Percentiles rank a stretch among this genome's conserved stretches.
Evolutionary conservation across 2,888 invertebrate species (phyloP).

Genomic region (Epirrita christyi): DNA sequence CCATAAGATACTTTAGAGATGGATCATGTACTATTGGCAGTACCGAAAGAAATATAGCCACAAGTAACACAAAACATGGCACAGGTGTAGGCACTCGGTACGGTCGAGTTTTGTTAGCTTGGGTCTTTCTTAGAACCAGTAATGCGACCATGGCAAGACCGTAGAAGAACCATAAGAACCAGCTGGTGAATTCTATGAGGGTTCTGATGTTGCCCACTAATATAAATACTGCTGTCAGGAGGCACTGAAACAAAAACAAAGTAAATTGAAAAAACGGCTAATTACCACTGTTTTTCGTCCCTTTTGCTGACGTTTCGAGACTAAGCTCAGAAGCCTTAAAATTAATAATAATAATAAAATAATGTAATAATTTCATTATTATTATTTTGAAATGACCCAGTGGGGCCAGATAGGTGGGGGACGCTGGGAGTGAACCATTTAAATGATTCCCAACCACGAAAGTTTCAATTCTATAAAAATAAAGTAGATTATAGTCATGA

Average conservation of each 20-base stretch:
- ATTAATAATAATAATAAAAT: too few species aligned
- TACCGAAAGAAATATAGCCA: slow-evolving; percentile 89
- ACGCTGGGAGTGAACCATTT: too few species aligned
- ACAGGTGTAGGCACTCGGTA: slow-evolving; percentile 90
- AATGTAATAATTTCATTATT: too few species aligned
- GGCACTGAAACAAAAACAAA: slow-evolving; percentile 77
- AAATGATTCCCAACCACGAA: too few species aligned
- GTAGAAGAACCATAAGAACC: slow-evolving; percentile 95
- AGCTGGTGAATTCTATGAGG: slow-evolving; percentile 94
- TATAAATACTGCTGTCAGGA: slow-evolving; percentile 89
- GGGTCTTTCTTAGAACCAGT: slow-evolving; percentile 89
- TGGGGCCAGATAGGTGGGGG: too few species aligned
- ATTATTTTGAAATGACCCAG: too few species aligned
- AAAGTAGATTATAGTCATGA: too few species aligned
- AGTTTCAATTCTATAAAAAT: too few species aligned
- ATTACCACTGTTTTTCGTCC: too few species aligned
- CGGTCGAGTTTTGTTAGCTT: slow-evolving; percentile 87
- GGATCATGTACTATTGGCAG: slow-evolving; percentile 91
- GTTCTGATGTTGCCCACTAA: slow-evolving; percentile 89
- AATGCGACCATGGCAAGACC: slow-evolving; percentile 92
- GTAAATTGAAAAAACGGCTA: background rate
- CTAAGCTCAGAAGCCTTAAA: too few species aligned
- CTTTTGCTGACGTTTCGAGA: too few species aligned
- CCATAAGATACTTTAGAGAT: slow-evolving; percentile 90
- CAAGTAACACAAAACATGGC: slow-evolving; percentile 88